A percentile compares a stretch with the other conserved stretches of the same genome.
These are phyloP conservation scores for Oxyteleia sp. DNA, from an alignment of 2,888 invertebrate genomes.

Conservation along the genomic window DNA sequence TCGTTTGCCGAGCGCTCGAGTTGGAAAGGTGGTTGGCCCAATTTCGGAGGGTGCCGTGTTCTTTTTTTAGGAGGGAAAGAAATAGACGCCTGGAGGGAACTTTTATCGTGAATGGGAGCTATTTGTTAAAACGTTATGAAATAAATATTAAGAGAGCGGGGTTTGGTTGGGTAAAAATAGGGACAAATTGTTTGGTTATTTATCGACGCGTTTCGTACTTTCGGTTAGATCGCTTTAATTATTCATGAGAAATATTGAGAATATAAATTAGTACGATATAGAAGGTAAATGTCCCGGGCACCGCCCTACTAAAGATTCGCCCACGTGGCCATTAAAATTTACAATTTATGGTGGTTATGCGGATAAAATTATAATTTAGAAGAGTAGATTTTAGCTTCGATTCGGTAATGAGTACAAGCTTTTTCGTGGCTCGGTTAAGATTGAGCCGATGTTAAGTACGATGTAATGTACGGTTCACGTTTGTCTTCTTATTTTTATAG, in stretches of 20 bases:
- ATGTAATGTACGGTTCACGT: too few species aligned
- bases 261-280: too few species aligned
- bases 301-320: too few species aligned
- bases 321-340: too few species aligned
- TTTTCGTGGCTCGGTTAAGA: too few species aligned
- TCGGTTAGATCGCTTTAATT: background rate
- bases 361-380: too few species aligned
- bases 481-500: too few species aligned
- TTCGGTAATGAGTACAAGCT: too few species aligned
- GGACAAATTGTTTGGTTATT: background rate
- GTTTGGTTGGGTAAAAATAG: background rate
- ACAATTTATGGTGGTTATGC: too few species aligned
- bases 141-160: background rate
- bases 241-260: constrained; percentile 28
- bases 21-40: constrained; percentile 40
- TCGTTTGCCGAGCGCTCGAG: constrained; percentile 13
- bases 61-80: background rate
- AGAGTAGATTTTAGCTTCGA: too few species aligned
- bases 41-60: constrained; percentile 43
- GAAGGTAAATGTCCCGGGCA: too few species aligned
- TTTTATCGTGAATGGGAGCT: constrained; percentile 13
- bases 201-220: background rate
- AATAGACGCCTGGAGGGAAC: constrained; percentile 8
- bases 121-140: constrained; percentile 20
- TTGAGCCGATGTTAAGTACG: too few species aligned